These are phyloP conservation scores for Lerista edwardsae DNA, from an alignment of 2,797 vertebrate species.

Conservation along the genomic window DNA sequence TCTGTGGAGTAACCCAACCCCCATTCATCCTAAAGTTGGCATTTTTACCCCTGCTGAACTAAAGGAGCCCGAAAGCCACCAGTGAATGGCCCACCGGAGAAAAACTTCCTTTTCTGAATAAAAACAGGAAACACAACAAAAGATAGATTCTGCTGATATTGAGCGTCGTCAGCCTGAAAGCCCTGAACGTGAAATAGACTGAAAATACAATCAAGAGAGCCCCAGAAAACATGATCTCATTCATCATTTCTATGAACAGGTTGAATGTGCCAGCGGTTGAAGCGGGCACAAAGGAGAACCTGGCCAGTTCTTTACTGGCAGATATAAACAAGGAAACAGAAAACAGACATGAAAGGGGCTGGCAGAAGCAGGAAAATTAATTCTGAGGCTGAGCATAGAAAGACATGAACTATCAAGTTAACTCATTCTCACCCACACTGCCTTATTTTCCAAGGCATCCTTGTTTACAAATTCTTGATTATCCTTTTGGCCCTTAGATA, in stretches of 20 bases:
- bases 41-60: constrained; percentile 10
- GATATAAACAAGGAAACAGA: constrained; percentile 9
- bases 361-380: not conserved
- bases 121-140: constrained; percentile 40
- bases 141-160: not conserved
- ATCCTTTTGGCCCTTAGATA: not conserved
- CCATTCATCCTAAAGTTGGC: constrained; percentile 1
- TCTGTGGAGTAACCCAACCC: not conserved
- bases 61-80: constrained; percentile 18
- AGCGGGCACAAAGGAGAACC: not conserved
- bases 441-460: not conserved
- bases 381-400: not conserved
- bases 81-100: not conserved
- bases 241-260: not conserved
- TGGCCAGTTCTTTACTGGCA: constrained; percentile 1
- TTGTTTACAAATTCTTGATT: not conserved
- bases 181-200: not conserved
- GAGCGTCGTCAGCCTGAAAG: not conserved
- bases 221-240: not conserved
- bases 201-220: not conserved
- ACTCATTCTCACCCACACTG: not conserved
- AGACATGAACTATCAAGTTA: not conserved
- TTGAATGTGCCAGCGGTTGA: not conserved
- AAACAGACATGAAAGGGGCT: not conserved
- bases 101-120: constrained; percentile 36